Conservation (phyloP, 2,888 invertebrate species). For the Dromius quadrimaculatus region DNA sequence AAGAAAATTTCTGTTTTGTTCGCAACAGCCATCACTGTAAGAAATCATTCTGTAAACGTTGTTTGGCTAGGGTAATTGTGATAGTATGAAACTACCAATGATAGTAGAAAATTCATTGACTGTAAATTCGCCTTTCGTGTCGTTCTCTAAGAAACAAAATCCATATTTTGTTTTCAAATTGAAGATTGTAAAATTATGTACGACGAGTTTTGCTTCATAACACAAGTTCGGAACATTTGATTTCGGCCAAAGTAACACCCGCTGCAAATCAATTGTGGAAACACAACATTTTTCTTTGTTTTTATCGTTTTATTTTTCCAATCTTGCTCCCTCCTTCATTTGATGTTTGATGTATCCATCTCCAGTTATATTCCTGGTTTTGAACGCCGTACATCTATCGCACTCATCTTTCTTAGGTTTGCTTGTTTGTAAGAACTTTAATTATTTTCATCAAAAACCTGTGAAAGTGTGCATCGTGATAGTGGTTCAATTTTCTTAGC, state of each 20-base stretch:
- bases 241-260: slow-evolving; percentile 41
- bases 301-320: slow-evolving; percentile 35
- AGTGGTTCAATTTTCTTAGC: too few relatives aligned
- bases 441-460: slow-evolving; percentile 37
- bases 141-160: slow-evolving; percentile 52
- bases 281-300: neutral
- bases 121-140: slow-evolving; percentile 41
- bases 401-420: slow-evolving; percentile 53
- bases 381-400: slow-evolving; percentile 40
- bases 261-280: slow-evolving; percentile 50
- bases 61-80: slow-evolving; percentile 9
- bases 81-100: slow-evolving; percentile 23
- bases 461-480: too few relatives aligned
- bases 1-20: slow-evolving; percentile 53
- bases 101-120: slow-evolving; percentile 50
- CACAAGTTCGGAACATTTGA: slow-evolving; percentile 48
- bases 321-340: slow-evolving; percentile 38
- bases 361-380: slow-evolving; percentile 25
- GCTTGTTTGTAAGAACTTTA: slow-evolving; percentile 35
- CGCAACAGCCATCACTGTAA: slow-evolving; percentile 52
- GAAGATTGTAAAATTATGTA: slow-evolving; percentile 54
- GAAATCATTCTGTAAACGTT: too few relatives aligned
- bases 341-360: slow-evolving; percentile 16
- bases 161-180: slow-evolving; percentile 52
- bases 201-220: slow-evolving; percentile 52